These are phyloP conservation scores for Volucella inflata DNA, from an alignment of 2,888 invertebrate genomes.

Conservation along the genomic window DNA sequence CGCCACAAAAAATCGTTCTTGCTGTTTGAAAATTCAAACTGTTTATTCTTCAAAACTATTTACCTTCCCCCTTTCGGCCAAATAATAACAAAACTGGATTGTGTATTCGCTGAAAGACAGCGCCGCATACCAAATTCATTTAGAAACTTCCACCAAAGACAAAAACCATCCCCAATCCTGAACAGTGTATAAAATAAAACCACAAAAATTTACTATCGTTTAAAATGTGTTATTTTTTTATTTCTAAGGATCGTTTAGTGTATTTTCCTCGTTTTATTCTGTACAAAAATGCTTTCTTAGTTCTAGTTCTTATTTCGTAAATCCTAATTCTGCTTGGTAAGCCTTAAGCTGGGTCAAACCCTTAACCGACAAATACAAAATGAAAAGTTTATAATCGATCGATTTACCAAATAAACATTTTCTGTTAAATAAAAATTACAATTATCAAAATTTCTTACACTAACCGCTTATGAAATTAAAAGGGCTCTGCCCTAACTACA, in stretches of 20 bases:
- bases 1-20: too few species aligned
- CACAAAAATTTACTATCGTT: too few species aligned
- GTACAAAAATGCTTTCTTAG: conserved; percentile 27
- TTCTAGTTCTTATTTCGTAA: neutral
- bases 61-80: neutral
- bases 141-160: neutral
- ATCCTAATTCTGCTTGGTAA: conserved; percentile 9
- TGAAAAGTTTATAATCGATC: neutral
- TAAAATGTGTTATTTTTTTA: too few species aligned
- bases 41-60: too few species aligned
- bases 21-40: too few species aligned
- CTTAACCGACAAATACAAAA: conserved; percentile 33
- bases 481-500: conserved; percentile 39
- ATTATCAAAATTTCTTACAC: too few species aligned
- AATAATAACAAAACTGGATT: neutral
- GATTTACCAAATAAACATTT: too few species aligned
- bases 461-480: neutral
- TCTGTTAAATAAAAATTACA: too few species aligned
- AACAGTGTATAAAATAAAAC: too few species aligned
- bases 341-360: conserved; percentile 59
- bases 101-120: neutral
- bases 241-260: neutral
- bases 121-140: too few species aligned
- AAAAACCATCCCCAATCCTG: neutral
- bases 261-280: conserved; percentile 30